phyloP scores from a whole-genome alignment of 37 sponge, comb jelly and placozoan genomes.

The Beroe ovata region DNA sequence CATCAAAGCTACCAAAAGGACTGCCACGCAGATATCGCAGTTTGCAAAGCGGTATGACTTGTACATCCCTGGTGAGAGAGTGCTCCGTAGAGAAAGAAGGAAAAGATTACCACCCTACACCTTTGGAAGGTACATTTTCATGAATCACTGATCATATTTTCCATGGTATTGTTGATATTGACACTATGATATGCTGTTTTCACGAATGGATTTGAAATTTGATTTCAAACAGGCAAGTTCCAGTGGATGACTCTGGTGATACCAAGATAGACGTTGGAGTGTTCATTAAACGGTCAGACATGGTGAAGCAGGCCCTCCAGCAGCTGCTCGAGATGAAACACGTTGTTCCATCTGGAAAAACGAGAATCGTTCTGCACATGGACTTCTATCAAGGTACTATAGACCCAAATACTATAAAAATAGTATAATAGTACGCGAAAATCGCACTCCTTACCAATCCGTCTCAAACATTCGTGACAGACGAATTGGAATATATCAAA shows the following conservation, averaged over 20 bases:
- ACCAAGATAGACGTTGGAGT: background rate
- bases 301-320: background rate
- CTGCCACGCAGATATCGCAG: background rate
- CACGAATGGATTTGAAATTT: no score
- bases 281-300: background rate
- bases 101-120: background rate
- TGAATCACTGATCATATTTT: no score
- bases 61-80: background rate
- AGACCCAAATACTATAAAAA: no score
- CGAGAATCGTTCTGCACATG: background rate
- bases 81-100: background rate
- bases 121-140: background rate
- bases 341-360: background rate
- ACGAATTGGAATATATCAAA: no score
- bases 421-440: no score
- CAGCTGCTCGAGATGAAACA: background rate
- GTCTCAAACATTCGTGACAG: no score
- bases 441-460: no score
- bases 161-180: no score
- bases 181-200: no score
- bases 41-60: background rate
- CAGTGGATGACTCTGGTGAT: background rate
- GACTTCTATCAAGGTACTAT: slow-evolving; percentile 11
- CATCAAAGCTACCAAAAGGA: background rate
- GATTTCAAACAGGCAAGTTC: no score